Conservation (phyloP, 1,140 invertebrate genomes). For the Procambarus clarkii region DNA sequence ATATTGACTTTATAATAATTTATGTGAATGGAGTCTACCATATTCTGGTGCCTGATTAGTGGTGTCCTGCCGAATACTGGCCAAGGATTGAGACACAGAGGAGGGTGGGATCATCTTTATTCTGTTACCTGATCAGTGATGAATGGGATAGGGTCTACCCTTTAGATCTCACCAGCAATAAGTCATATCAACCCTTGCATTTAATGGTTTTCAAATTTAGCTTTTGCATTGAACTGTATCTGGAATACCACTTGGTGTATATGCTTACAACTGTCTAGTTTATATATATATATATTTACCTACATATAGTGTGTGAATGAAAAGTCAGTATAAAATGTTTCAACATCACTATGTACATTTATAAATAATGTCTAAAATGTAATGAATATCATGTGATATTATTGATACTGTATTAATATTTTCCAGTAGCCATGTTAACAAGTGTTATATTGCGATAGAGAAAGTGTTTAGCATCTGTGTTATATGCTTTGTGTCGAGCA, state of each 20-base stretch:
- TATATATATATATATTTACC: background rate
- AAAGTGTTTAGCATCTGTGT: conserved; percentile 27
- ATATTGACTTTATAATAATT: background rate
- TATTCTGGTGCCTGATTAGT: background rate
- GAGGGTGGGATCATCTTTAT: background rate
- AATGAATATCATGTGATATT: conserved; percentile 41
- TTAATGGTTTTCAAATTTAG: background rate
- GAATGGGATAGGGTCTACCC: background rate
- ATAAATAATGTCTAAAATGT: conserved; percentile 10
- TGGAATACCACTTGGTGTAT: background rate
- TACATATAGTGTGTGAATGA: background rate
- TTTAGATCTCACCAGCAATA: background rate
- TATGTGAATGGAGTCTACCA: background rate
- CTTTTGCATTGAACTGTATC: background rate
- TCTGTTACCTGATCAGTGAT: background rate
- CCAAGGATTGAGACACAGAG: background rate
- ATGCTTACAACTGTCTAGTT: conserved; percentile 1
- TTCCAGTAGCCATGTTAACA: conserved; percentile 32
- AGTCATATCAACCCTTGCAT: conserved; percentile 10
- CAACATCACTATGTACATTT: background rate
- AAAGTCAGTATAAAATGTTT: background rate
- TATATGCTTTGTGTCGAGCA: conserved; percentile 24
- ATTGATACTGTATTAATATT: conserved; percentile 21
- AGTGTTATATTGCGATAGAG: conserved; percentile 34
- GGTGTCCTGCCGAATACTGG: background rate